These are phyloP conservation scores for Ascaphus truei DNA, from an alignment of 2,113 vertebrate genomes.

Conservation along the genomic window DNA sequence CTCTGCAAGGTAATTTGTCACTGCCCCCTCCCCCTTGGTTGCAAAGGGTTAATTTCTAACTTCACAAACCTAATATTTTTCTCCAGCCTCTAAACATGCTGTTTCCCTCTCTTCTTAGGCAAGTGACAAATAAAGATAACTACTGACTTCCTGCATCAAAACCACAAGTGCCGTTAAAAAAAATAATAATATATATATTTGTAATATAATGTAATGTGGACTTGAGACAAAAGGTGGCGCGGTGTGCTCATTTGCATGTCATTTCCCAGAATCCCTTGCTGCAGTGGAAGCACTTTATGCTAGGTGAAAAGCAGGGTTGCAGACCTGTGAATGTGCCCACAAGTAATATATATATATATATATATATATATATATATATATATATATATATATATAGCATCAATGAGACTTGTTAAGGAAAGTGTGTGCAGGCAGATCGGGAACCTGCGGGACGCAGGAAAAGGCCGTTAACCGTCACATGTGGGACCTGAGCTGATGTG, in stretches of 20 bases:
- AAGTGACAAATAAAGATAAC: conserved; percentile 17
- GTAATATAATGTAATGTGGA: too few species aligned
- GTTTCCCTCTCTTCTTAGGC: not conserved
- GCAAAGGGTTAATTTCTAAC: not conserved
- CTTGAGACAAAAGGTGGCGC: too few species aligned
- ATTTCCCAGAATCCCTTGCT: too few species aligned
- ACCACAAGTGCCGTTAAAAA: conserved; percentile 21
- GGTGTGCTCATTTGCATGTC: too few species aligned
- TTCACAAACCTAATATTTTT: not conserved
- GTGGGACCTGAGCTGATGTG: not conserved
- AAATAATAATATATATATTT: not conserved
- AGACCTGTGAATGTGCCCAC: too few species aligned
- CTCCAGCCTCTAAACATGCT: not conserved
- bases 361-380: too few species aligned
- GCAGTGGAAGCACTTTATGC: too few species aligned
- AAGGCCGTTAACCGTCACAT: not conserved
- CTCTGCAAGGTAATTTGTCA: too few species aligned
- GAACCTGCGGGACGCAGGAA: not conserved
- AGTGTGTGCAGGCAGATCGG: not conserved
- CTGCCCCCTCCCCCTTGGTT: too few species aligned
- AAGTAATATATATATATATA: too few species aligned
- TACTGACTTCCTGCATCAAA: conserved; percentile 17
- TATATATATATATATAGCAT: not conserved
- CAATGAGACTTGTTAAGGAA: not conserved
- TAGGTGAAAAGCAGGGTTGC: too few species aligned